A percentile compares a stretch with the other conserved stretches of the same genome.
phyloP scores from a whole-genome alignment of 1,140 invertebrate genomes.

The Oscheius sp. region DNA sequence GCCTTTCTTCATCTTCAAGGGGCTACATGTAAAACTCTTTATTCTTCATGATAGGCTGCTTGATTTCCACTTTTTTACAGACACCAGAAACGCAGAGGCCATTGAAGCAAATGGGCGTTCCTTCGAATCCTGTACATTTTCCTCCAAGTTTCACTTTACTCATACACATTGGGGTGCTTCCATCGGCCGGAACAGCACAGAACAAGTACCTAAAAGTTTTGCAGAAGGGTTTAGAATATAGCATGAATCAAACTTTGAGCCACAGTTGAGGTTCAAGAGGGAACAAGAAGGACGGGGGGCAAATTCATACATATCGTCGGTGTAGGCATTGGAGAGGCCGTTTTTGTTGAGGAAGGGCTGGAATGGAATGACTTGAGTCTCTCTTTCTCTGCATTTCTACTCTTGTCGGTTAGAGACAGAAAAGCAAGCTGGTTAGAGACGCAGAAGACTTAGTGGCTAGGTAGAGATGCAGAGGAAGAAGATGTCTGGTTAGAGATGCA shows the following conservation, averaged over 20 bases:
- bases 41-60: background rate
- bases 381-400: background rate
- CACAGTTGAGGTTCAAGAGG: slow-evolving; percentile 39
- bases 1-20: no score
- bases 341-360: slow-evolving; percentile 44
- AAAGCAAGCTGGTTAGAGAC: no score
- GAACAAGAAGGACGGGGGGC: slow-evolving; percentile 51
- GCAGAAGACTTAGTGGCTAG: no score
- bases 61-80: background rate
- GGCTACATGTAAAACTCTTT: background rate
- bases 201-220: slow-evolving; percentile 46
- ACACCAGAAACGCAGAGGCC: slow-evolving; percentile 11
- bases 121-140: slow-evolving; percentile 42
- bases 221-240: background rate
- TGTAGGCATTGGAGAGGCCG: slow-evolving; percentile 52
- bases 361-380: background rate
- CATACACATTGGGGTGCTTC: slow-evolving; percentile 37
- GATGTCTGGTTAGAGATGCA: no score
- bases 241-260: slow-evolving; percentile 43
- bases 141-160: slow-evolving; percentile 48
- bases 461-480: no score
- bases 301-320: slow-evolving; percentile 55
- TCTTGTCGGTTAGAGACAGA: no score
- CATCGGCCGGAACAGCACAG: slow-evolving; percentile 47
- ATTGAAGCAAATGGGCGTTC: slow-evolving; percentile 24